Conservation (phyloP, 2,888 invertebrate species). For the Slavum lentiscoides region DNA sequence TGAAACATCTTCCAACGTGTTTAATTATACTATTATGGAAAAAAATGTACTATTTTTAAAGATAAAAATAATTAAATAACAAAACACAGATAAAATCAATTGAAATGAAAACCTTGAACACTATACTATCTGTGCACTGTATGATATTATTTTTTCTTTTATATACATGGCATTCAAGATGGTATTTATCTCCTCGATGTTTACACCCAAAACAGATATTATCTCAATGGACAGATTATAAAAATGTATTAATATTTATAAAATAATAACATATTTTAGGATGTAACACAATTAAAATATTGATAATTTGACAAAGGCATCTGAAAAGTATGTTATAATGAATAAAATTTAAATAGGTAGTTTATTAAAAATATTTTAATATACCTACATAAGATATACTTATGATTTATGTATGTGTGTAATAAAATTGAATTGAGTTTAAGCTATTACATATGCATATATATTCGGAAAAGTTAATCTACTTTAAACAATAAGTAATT, state of each 20-base stretch:
- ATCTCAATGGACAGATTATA: not conserved
- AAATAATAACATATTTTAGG: not conserved
- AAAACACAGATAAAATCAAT: slow-evolving; percentile 32
- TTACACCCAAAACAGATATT: not conserved
- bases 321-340: not conserved
- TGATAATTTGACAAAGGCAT: not conserved
- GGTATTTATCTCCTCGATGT: not conserved
- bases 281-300: not conserved
- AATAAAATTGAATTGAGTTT: no score
- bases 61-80: slow-evolving; percentile 16
- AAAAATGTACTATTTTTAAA: slow-evolving; percentile 11
- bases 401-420: no score
- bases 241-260: not conserved
- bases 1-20: slow-evolving; percentile 9
- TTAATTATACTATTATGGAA: not conserved
- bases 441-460: no score
- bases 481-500: not conserved
- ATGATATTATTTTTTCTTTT: slow-evolving; percentile 1
- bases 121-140: not conserved
- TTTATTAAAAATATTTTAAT: not conserved
- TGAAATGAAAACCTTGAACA: slow-evolving; percentile 28
- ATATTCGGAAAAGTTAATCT: not conserved
- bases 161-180: not conserved
- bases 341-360: not conserved
- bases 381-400: no score